These are phyloP conservation scores for Heteromormyrus szaboi DNA, from an alignment of 2,797 vertebrate species.

Conservation along the genomic window DNA sequence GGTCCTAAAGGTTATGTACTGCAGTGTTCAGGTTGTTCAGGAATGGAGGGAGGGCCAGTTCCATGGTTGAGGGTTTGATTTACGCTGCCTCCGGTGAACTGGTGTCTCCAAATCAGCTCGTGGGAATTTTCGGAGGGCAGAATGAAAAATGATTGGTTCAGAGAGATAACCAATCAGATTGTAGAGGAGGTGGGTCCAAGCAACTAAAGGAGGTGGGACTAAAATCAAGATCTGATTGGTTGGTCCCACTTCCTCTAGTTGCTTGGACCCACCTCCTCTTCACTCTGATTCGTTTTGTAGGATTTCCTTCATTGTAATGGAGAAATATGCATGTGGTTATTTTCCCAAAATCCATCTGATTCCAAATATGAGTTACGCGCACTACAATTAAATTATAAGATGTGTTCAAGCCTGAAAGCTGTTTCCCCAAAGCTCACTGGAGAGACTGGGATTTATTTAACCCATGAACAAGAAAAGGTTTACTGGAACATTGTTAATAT, in stretches of 20 bases:
- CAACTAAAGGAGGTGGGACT: not conserved
- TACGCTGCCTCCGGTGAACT: not conserved
- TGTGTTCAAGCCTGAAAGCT: not conserved
- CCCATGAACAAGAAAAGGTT: not conserved
- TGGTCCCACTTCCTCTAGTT: not conserved
- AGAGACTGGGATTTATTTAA: not conserved
- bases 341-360: not conserved
- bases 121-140: not conserved
- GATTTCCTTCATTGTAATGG: not conserved
- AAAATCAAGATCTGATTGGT: not conserved
- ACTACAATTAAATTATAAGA: not conserved
- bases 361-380: not conserved
- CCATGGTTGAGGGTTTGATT: not conserved
- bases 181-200: not conserved
- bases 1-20: not conserved
- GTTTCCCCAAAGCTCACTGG: not conserved
- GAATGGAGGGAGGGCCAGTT: not conserved
- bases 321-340: not conserved
- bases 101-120: not conserved
- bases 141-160: not conserved
- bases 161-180: not conserved
- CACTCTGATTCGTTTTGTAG: not conserved
- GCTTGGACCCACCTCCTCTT: not conserved
- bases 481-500: not conserved
- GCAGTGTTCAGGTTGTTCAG: not conserved